Conservation (phyloP, 2,113 vertebrate species). For the Trichechus manatus region DNA sequence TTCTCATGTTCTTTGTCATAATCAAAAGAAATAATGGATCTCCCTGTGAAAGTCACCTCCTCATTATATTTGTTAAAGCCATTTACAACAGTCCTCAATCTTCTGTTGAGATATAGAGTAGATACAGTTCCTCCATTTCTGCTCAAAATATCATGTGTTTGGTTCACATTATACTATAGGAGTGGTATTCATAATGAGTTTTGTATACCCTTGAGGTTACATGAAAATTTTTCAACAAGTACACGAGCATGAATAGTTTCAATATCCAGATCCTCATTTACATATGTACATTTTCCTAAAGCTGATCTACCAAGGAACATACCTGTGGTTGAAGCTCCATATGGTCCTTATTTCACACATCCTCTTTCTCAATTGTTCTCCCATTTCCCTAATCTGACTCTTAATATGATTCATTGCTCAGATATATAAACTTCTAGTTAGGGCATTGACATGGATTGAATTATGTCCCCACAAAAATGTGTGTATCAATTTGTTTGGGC, state of each 20-base stretch:
- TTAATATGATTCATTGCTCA: neutral
- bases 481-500: too few species aligned
- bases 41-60: neutral
- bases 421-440: neutral
- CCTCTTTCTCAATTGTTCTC: neutral
- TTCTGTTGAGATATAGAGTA: neutral
- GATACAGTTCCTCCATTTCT: neutral
- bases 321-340: neutral
- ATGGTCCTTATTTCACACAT: neutral
- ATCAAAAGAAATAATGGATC: neutral
- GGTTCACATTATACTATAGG: neutral
- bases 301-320: neutral
- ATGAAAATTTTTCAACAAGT: neutral
- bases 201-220: neutral
- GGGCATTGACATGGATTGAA: too few species aligned
- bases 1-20: neutral
- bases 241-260: neutral
- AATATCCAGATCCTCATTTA: neutral
- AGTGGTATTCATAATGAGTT: neutral
- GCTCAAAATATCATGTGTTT: neutral
- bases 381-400: neutral
- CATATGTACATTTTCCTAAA: neutral
- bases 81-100: neutral
- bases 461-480: too few species aligned
- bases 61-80: neutral